Conservation (phyloP, 37 sponge, comb jelly and placozoan species). For the Bolinopsis microptera region DNA sequence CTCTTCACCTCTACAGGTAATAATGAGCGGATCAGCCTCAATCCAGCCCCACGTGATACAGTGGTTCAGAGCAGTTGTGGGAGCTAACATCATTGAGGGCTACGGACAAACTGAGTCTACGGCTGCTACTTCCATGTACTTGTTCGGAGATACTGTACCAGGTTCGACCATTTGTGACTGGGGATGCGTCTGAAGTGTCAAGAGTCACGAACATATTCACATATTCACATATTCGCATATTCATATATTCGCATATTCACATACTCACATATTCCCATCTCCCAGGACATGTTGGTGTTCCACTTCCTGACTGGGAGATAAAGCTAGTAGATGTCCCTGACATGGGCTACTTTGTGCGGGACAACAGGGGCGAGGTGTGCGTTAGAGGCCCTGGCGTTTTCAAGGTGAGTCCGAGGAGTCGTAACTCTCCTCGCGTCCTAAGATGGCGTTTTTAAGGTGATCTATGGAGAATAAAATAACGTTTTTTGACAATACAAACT, state of each 20-base stretch:
- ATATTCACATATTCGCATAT: too few species aligned
- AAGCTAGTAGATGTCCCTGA: conserved; percentile 66
- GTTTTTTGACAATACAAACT: too few species aligned
- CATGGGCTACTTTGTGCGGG: conserved; percentile 39
- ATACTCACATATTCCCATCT: not conserved
- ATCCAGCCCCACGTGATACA: conserved; percentile 9
- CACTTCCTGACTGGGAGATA: conserved; percentile 30
- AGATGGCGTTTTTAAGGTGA: too few species aligned
- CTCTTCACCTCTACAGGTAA: too few species aligned
- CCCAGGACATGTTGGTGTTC: conserved; percentile 65
- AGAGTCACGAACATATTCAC: too few species aligned
- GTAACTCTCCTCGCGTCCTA: too few species aligned
- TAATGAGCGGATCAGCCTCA: conserved; percentile 57
- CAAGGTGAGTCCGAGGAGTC: too few species aligned
- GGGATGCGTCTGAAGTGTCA: too few species aligned
- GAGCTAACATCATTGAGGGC: conserved; percentile 40
- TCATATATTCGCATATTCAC: too few species aligned
- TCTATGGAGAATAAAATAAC: too few species aligned
- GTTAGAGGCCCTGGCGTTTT: conserved; percentile 57
- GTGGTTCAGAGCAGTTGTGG: conserved; percentile 57
- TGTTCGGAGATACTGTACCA: conserved; percentile 41
- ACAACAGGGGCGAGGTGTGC: conserved; percentile 61
- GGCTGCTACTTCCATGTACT: conserved; percentile 26
- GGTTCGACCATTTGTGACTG: not conserved
- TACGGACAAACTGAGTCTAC: conserved; percentile 64